Conservation (phyloP, 2,113 vertebrate genomes). For the Nycticorax nycticorax region DNA sequence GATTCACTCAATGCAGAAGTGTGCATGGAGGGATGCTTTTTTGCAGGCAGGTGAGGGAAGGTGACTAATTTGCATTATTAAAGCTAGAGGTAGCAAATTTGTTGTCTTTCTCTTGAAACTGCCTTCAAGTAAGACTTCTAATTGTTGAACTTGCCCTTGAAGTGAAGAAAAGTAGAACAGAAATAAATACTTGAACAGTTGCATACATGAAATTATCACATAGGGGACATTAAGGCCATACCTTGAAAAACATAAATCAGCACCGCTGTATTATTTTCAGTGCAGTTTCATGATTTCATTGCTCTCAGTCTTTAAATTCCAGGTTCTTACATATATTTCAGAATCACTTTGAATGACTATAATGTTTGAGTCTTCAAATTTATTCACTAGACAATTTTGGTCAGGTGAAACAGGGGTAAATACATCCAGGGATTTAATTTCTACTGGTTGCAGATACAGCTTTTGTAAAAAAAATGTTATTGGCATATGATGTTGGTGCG, state of each 20-base stretch:
- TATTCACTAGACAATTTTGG: neutral
- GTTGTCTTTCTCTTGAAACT: neutral
- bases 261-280: neutral
- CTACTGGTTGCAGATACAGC: neutral
- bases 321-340: neutral
- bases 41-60: neutral
- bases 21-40: neutral
- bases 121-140: neutral
- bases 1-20: neutral
- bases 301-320: neutral
- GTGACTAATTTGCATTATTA: neutral
- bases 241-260: neutral
- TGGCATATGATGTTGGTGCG: no score
- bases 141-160: neutral
- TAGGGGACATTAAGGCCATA: neutral
- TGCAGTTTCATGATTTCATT: neutral
- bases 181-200: neutral
- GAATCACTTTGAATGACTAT: neutral
- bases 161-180: neutral
- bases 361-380: neutral
- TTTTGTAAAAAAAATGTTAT: neutral
- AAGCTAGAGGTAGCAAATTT: neutral
- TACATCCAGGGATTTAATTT: neutral
- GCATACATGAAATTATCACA: neutral
- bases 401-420: neutral